A percentile compares a stretch with the other conserved stretches of the same genome.
Evolutionary conservation across 1,140 invertebrate species (phyloP).

Genomic region (Alviniconcha marisindica): DNA sequence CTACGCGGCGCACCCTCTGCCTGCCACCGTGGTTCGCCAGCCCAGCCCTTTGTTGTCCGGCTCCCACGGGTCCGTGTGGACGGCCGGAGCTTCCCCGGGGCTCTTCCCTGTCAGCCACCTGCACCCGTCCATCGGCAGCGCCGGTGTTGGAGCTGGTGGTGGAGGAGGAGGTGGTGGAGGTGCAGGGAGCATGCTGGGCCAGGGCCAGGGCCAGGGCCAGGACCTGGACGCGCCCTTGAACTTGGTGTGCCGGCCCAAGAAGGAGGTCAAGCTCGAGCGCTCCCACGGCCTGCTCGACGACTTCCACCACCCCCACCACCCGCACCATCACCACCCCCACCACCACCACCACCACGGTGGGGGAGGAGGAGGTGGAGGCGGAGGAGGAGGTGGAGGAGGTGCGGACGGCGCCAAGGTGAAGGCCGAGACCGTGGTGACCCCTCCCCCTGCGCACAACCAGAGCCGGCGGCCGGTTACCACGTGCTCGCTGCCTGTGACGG

Average conservation of each 20-base stretch:
- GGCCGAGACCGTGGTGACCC: slow-evolving; percentile 53
- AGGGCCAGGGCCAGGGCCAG: slow-evolving; percentile 72
- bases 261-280: slow-evolving; percentile 57
- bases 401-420: slow-evolving; percentile 35
- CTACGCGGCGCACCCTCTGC: slow-evolving; percentile 47
- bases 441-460: slow-evolving; percentile 68
- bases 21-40: slow-evolving; percentile 48
- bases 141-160: neutral
- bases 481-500: slow-evolving; percentile 27
- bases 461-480: slow-evolving; percentile 34
- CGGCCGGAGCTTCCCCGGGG: slow-evolving; percentile 27
- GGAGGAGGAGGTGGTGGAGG: neutral
- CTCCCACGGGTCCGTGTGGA: slow-evolving; percentile 32
- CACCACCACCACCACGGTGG: too few relatives aligned
- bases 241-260: slow-evolving; percentile 87
- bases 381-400: neutral
- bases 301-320: neutral
- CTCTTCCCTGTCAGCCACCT: slow-evolving; percentile 30
- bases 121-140: neutral
- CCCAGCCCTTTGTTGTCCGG: slow-evolving; percentile 39
- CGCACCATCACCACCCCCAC: too few relatives aligned
- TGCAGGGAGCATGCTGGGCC: neutral
- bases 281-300: neutral
- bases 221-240: slow-evolving; percentile 89
- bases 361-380: neutral